phyloP scores from a whole-genome alignment of 2,888 invertebrate species.

The Campoplex nolae region DNA sequence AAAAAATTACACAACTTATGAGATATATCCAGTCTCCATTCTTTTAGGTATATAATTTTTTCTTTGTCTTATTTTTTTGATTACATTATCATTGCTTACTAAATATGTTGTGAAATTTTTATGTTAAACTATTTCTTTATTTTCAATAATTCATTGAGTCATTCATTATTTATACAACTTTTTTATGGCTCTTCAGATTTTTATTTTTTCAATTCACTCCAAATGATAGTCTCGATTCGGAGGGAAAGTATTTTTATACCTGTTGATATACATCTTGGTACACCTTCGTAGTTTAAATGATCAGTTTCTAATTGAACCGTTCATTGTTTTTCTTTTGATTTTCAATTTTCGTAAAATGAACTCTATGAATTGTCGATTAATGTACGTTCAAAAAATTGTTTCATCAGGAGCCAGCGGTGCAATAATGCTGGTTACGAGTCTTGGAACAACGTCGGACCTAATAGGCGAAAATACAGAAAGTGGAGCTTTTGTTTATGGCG shows the following conservation, averaged over 20 bases:
- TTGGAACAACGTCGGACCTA: constrained; percentile 94
- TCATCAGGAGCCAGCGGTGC: constrained; percentile 91
- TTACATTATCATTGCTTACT: not conserved
- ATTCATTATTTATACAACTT: not conserved
- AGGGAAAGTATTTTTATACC: not conserved
- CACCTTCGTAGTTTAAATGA: not conserved
- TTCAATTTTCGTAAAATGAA: not conserved
- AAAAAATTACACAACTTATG: constrained; percentile 85
- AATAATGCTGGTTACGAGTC: constrained; percentile 93
- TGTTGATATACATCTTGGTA: not conserved
- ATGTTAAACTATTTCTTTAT: not conserved
- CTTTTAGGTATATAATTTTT: constrained; percentile 87
- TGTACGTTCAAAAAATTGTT: not conserved
- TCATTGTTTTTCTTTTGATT: not conserved
- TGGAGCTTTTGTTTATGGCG: constrained; percentile 96
- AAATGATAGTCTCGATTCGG: not conserved
- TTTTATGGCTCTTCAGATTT: not conserved
- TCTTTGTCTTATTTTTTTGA: not conserved
- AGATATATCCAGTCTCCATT: constrained; percentile 90
- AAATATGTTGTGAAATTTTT: too few relatives aligned
- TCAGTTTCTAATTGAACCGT: not conserved
- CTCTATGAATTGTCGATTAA: constrained; percentile 23
- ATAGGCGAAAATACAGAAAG: constrained; percentile 93
- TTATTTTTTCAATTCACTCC: not conserved
- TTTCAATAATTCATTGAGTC: not conserved